These are phyloP conservation scores for Gopherus evgoodei DNA, from an alignment of 2,113 vertebrate species.

Conservation along the genomic window DNA sequence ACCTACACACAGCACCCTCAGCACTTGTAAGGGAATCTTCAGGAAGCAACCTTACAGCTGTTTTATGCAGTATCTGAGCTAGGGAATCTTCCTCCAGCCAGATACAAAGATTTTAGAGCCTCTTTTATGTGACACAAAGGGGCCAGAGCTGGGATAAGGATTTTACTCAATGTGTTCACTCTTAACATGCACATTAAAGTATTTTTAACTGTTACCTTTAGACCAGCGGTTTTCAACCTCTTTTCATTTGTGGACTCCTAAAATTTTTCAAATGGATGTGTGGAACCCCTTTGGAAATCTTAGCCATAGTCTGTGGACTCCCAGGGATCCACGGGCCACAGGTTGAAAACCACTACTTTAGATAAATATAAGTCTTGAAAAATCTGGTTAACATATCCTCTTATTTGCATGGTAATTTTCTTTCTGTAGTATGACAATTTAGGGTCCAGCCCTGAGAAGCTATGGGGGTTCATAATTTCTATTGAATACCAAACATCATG, in stretches of 20 bases:
- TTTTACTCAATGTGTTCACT: not conserved
- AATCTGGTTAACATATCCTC: slow-evolving; percentile 53
- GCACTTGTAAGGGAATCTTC: not conserved
- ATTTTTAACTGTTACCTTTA: slow-evolving; percentile 39
- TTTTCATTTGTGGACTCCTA: not conserved
- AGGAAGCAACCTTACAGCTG: not conserved
- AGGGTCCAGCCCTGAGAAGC: slow-evolving; percentile 25
- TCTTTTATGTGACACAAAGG: slow-evolving; percentile 2
- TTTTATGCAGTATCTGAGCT: slow-evolving; percentile 19
- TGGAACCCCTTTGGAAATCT: not conserved
- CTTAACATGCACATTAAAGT: not conserved
- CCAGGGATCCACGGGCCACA: not conserved
- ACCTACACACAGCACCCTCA: not conserved
- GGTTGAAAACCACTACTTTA: not conserved
- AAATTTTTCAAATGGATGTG: not conserved
- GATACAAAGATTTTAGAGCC: not conserved
- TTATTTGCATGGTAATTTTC: slow-evolving; percentile 40
- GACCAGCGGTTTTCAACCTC: not conserved
- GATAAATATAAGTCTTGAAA: not conserved
- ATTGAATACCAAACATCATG: not conserved
- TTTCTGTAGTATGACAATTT: slow-evolving; percentile 59
- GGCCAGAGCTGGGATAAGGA: not conserved
- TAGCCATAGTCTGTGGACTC: no score
- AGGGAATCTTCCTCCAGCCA: not conserved
- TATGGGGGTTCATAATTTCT: slow-evolving; percentile 1